Conservation (phyloP, 1,140 invertebrate genomes). For the Trinorchestia longiramus region DNA sequence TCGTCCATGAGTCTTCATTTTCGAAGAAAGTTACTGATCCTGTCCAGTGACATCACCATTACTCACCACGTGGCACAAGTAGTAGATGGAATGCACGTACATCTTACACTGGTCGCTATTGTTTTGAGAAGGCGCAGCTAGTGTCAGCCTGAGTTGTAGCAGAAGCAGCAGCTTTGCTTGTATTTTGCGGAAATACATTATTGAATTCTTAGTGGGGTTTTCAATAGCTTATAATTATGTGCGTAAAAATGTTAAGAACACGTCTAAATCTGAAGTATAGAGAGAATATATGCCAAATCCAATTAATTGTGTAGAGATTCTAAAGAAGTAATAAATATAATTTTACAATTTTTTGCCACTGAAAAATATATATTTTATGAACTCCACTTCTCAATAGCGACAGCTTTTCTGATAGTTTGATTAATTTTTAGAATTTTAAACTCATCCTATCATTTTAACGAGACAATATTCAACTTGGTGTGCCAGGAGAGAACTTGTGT, state of each 20-base stretch:
- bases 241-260: background rate
- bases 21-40: no score
- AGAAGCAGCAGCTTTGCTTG: background rate
- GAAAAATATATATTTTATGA: background rate
- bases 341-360: background rate
- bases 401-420: background rate
- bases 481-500: background rate
- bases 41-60: background rate
- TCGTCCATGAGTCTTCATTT: background rate
- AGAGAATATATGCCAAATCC: background rate
- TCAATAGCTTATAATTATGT: background rate
- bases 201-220: background rate
- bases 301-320: background rate
- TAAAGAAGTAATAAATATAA: background rate
- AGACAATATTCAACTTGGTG: background rate
- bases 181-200: background rate
- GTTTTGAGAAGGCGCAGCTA: background rate
- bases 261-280: background rate
- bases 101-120: background rate
- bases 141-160: background rate
- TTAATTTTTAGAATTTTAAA: background rate
- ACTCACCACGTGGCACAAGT: background rate
- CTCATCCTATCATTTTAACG: background rate
- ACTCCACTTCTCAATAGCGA: background rate
- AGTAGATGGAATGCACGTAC: constrained; percentile 15